phyloP scores from a whole-genome alignment of 2,888 invertebrate genomes.

The Drosophila flavopinicola region DNA sequence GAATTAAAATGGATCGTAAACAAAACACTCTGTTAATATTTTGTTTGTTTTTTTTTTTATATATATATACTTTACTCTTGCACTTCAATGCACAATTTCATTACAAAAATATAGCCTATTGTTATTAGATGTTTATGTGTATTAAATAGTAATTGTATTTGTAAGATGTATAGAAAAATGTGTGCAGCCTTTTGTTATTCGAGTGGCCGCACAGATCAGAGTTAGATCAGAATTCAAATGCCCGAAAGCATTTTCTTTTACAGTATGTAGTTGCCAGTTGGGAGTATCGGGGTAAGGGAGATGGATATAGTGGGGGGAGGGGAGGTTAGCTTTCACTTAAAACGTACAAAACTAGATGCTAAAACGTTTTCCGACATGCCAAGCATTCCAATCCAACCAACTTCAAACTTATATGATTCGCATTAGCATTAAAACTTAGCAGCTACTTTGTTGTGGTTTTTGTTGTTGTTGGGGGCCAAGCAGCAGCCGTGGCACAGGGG shows the following conservation, averaged over 20 bases:
- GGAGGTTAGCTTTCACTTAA: constrained; percentile 18
- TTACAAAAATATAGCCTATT: constrained; percentile 76
- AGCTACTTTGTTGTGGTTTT: constrained; percentile 44
- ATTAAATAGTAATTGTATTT: constrained; percentile 60
- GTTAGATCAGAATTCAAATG: constrained; percentile 32
- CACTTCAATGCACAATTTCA: constrained; percentile 73
- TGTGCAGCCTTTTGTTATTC: constrained; percentile 66
- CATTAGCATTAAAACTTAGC: constrained; percentile 54
- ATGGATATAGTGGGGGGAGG: background rate
- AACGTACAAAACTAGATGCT: constrained; percentile 37
- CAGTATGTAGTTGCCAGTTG: constrained; percentile 15
- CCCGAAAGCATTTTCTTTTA: constrained; percentile 23
- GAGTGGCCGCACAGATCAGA: constrained; percentile 53
- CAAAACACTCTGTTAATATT: constrained; percentile 7
- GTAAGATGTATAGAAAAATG: constrained; percentile 55
- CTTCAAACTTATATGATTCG: constrained; percentile 39
- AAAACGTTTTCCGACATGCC: constrained; percentile 44
- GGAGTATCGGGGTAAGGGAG: background rate
- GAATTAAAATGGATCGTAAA: too few relatives aligned
- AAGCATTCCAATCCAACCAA: constrained; percentile 46
- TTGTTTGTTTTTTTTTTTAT: constrained; percentile 11
- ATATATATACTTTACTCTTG: constrained; percentile 62
- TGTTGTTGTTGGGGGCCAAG: constrained; percentile 7
- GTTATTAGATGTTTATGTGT: constrained; percentile 49
- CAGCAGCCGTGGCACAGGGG: constrained; percentile 5